These are phyloP conservation scores for Barbus barbus DNA, from an alignment of 2,113 vertebrate genomes.

Conservation along the genomic window DNA sequence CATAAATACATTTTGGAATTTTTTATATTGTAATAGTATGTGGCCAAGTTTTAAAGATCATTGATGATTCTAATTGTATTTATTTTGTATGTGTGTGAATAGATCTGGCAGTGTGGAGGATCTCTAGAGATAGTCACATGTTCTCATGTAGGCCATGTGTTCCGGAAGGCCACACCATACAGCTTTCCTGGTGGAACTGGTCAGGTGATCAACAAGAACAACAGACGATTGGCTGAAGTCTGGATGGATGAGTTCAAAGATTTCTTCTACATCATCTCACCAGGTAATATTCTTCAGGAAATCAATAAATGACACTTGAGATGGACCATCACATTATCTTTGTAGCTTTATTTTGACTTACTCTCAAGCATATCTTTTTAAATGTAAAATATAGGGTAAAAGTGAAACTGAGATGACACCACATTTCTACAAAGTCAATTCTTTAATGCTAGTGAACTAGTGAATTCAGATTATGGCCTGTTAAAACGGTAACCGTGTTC, in stretches of 20 bases:
- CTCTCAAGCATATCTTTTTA: background rate
- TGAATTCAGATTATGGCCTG: background rate
- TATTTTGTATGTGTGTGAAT: conserved; percentile 9
- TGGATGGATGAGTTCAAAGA: conserved; percentile 99
- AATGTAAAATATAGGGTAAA: background rate
- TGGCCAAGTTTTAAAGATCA: background rate
- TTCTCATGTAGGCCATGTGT: conserved; percentile 96
- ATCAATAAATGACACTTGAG: background rate
- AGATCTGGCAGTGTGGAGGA: conserved; percentile 98
- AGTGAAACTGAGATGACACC: background rate
- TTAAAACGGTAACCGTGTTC: background rate
- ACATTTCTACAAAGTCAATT: background rate
- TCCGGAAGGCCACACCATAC: conserved; percentile 96
- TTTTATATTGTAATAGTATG: background rate
- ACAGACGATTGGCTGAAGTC: conserved; percentile 92
- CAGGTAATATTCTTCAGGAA: conserved; percentile 75
- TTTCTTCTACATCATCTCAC: conserved; percentile 98
- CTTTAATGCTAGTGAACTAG: background rate
- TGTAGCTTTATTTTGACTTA: background rate
- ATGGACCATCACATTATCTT: background rate
- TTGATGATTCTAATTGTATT: conserved; percentile 9
- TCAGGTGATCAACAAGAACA: conserved; percentile 99
- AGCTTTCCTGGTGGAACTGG: conserved; percentile 98
- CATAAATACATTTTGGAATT: background rate
- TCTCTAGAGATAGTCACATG: conserved; percentile 96